Evolutionary conservation across 2,113 vertebrate genomes (phyloP).

Genomic region (Neogobius melanostomus): DNA sequence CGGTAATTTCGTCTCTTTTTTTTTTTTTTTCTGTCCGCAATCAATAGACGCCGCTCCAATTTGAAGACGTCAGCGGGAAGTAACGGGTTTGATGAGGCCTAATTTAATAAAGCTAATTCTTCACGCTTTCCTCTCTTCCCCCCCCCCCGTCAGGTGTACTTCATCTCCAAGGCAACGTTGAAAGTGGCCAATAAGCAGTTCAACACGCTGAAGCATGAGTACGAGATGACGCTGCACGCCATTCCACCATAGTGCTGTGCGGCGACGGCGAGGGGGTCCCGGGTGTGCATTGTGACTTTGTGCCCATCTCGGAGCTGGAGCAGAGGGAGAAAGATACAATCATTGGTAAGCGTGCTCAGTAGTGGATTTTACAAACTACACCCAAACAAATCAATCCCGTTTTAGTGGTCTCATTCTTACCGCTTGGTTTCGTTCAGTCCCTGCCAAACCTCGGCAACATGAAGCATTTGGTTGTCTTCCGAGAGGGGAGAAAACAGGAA

Average conservation of each 20-base stretch:
- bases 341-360: conserved; percentile 76
- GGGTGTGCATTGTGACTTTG: conserved; percentile 83
- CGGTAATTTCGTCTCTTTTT: conserved; percentile 30
- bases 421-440: no score
- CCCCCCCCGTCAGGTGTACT: conserved; percentile 81
- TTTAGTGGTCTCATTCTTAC: no score
- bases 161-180: conserved; percentile 85
- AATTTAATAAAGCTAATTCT: conserved; percentile 16
- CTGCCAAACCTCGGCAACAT: background rate
- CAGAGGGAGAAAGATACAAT: conserved; percentile 80
- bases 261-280: conserved; percentile 78
- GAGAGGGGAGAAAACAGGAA: background rate
- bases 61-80: conserved; percentile 11
- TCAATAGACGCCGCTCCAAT: conserved; percentile 26
- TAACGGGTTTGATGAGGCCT: conserved; percentile 18
- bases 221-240: conserved; percentile 86
- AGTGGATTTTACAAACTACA: background rate
- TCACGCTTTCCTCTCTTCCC: background rate
- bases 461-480: background rate
- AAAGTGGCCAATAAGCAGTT: conserved; percentile 91
- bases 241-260: conserved; percentile 84
- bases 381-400: no score
- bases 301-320: conserved; percentile 83
- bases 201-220: conserved; percentile 85
- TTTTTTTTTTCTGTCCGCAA: conserved; percentile 17